Conservation (phyloP, 2,888 invertebrate genomes). For the Cactoblastis cactorum region DNA sequence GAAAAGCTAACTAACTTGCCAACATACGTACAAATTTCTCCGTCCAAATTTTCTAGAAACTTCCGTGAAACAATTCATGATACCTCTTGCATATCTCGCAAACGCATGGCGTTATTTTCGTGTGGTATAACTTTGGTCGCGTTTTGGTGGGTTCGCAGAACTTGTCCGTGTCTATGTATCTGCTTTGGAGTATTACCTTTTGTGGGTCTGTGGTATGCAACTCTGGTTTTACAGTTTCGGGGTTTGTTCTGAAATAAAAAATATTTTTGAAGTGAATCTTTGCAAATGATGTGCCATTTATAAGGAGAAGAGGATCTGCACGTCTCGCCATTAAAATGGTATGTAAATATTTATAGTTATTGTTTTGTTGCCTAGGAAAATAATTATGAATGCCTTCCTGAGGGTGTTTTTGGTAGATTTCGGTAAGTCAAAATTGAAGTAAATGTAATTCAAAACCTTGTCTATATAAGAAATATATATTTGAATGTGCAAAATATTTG, state of each 20-base stretch:
- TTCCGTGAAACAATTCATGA: conserved; percentile 59
- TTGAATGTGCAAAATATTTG: too few species aligned
- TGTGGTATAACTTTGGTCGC: conserved; percentile 17
- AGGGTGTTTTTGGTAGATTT: too few species aligned
- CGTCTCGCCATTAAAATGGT: too few species aligned
- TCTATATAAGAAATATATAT: too few species aligned
- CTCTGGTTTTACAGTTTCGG: conserved; percentile 22
- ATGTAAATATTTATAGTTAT: too few species aligned
- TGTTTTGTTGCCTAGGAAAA: too few species aligned
- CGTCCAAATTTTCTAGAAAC: neutral
- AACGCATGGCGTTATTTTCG: conserved; percentile 43
- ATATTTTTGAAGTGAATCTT: too few species aligned
- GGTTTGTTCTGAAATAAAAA: conserved; percentile 26
- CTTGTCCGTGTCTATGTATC: conserved; percentile 43
- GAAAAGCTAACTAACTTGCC: neutral
- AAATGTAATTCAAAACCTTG: too few species aligned
- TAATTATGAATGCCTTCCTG: too few species aligned
- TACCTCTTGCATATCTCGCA: conserved; percentile 67
- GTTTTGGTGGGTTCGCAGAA: conserved; percentile 16
- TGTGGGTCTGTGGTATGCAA: conserved; percentile 24
- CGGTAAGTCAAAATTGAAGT: too few species aligned
- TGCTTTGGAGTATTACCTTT: conserved; percentile 53
- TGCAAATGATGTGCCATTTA: too few species aligned
- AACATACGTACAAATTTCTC: neutral
- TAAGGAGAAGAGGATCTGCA: too few species aligned